Conservation (phyloP, 2,113 vertebrate species). For the Cottus gobio region DNA sequence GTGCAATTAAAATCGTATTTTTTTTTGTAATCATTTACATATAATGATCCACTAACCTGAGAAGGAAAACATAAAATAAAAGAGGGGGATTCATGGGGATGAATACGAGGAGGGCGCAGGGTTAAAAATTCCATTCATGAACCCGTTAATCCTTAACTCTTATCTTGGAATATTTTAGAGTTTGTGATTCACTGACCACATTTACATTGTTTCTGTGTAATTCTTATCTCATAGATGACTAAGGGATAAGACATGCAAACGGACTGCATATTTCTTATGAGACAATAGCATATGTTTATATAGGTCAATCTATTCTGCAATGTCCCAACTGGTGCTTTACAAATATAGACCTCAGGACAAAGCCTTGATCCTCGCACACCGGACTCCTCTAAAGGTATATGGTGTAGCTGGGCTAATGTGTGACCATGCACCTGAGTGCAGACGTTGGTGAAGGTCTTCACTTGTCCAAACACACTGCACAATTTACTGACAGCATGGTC, state of each 20-base stretch:
- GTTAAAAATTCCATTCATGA: background rate
- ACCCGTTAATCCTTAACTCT: constrained; percentile 32
- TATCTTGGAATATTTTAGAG: background rate
- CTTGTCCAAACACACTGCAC: constrained; percentile 1
- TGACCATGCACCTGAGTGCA: constrained; percentile 14
- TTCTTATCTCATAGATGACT: background rate
- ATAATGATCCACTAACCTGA: background rate
- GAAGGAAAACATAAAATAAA: background rate
- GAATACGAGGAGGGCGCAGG: background rate
- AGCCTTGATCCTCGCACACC: background rate
- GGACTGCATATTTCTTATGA: background rate
- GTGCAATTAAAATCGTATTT: constrained; percentile 8
- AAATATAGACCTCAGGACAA: background rate
- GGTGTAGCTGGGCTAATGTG: constrained; percentile 18
- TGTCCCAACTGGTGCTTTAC: background rate
- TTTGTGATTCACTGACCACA: constrained; percentile 25
- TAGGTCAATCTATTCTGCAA: background rate
- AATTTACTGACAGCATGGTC: constrained; percentile 5
- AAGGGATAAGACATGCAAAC: background rate
- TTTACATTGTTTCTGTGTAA: background rate
- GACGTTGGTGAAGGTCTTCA: background rate
- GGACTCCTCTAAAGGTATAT: background rate
- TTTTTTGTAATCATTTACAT: constrained; percentile 36
- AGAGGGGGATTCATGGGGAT: background rate
- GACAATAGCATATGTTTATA: background rate